Percentiles rank a stretch among this genome's conserved stretches.
These are phyloP conservation scores for Eulemur rufifrons DNA, from an alignment of 2,113 vertebrate genomes.

Conservation along the genomic window DNA sequence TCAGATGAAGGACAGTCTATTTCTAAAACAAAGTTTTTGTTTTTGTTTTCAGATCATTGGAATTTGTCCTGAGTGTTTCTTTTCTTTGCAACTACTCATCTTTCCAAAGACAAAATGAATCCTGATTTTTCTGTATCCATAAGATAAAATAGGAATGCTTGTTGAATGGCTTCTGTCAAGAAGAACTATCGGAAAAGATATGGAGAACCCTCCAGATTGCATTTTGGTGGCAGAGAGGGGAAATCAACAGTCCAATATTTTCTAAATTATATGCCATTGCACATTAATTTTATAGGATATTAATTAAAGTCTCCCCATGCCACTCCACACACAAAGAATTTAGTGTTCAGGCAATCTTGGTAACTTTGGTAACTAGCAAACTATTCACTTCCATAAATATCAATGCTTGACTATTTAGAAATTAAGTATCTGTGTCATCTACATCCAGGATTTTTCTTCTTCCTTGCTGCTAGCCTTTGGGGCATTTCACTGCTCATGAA, in stretches of 20 bases:
- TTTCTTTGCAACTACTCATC: background rate
- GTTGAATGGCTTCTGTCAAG: background rate
- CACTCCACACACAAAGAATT: background rate
- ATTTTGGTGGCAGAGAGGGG: background rate
- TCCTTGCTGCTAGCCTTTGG: background rate
- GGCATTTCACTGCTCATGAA: background rate
- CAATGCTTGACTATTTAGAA: background rate
- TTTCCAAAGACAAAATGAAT: constrained; percentile 32
- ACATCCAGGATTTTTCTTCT: background rate
- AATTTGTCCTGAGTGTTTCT: background rate
- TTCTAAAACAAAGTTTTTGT: background rate
- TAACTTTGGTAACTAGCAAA: background rate
- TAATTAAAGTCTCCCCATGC: background rate
- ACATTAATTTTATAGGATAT: background rate
- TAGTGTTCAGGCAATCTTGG: background rate
- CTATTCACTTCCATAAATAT: background rate
- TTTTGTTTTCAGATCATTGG: background rate
- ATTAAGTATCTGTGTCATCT: background rate
- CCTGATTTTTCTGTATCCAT: background rate
- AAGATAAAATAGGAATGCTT: constrained; percentile 22
- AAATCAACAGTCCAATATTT: background rate
- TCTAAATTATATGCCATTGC: background rate
- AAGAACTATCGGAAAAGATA: background rate
- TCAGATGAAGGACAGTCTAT: background rate
- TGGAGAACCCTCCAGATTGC: background rate